Conservation (phyloP, 2,113 vertebrate species). For the Archocentrus centrarchus region DNA sequence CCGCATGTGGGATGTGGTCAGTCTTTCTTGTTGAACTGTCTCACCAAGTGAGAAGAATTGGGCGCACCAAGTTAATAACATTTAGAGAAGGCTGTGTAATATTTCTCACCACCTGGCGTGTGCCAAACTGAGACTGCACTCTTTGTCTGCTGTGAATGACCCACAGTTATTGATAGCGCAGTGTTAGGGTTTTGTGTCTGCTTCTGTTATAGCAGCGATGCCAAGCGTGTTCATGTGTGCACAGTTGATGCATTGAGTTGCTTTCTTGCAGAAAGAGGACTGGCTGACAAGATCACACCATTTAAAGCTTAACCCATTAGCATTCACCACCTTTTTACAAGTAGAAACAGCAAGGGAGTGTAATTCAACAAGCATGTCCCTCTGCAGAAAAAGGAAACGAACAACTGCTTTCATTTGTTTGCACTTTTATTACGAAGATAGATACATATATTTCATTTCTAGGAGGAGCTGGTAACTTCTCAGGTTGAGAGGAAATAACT, state of each 20-base stretch:
- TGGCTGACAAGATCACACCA: background rate
- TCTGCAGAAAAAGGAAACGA: background rate
- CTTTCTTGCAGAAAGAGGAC: background rate
- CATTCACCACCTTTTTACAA: background rate
- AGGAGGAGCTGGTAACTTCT: background rate
- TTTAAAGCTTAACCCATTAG: background rate
- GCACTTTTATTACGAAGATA: slow-evolving; percentile 10
- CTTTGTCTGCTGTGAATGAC: background rate
- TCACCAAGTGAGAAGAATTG: slow-evolving; percentile 39
- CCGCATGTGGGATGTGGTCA: slow-evolving; percentile 58
- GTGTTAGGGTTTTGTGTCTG: background rate
- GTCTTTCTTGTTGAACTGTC: slow-evolving; percentile 53
- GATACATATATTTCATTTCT: background rate
- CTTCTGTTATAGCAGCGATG: background rate
- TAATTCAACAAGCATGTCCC: background rate
- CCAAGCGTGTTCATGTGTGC: background rate
- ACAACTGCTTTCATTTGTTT: background rate
- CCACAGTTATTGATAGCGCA: background rate
- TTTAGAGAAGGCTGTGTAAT: slow-evolving; percentile 23
- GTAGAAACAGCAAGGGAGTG: background rate
- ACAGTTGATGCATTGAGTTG: background rate
- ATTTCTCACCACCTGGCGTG: background rate
- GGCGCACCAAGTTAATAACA: slow-evolving; percentile 24
- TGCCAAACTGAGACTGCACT: slow-evolving; percentile 14
- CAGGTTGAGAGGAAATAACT: background rate